These are phyloP conservation scores for Poecilia gillii DNA, from an alignment of 2,797 vertebrate genomes.

Conservation along the genomic window DNA sequence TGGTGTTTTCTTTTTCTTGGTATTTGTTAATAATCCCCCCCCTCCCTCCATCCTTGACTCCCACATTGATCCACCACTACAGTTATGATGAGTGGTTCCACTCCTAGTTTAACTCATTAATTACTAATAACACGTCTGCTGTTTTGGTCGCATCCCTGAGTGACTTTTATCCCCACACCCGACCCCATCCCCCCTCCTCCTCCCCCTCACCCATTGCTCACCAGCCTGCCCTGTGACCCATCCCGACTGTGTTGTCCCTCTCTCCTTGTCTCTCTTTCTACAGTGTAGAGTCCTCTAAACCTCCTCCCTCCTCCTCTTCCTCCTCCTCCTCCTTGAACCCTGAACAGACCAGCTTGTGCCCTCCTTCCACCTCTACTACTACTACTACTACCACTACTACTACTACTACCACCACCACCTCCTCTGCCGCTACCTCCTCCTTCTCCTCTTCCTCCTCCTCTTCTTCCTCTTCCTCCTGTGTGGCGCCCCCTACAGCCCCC, in stretches of 20 bases:
- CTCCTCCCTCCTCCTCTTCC: slow-evolving; percentile 91
- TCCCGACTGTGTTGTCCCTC: slow-evolving; percentile 85
- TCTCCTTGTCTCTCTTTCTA: slow-evolving; percentile 87
- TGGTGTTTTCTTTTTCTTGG: slow-evolving; percentile 7
- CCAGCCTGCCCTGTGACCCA: slow-evolving; percentile 81
- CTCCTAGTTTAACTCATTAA: slow-evolving; percentile 10
- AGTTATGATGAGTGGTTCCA: slow-evolving; percentile 11
- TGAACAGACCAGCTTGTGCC: slow-evolving; percentile 95
- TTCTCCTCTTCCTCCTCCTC: slow-evolving; percentile 71
- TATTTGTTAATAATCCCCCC: slow-evolving; percentile 61
- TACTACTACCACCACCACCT: slow-evolving; percentile 72
- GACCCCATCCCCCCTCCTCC: slow-evolving; percentile 41
- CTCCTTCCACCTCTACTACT: slow-evolving; percentile 83
- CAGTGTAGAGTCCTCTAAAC: slow-evolving; percentile 99
- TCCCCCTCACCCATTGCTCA: slow-evolving; percentile 63
- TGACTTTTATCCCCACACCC: slow-evolving; percentile 74
- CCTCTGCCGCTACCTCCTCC: slow-evolving; percentile 87
- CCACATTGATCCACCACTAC: slow-evolving; percentile 31
- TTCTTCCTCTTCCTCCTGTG: slow-evolving; percentile 86
- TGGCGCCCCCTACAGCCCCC: slow-evolving; percentile 88
- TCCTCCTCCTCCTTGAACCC: slow-evolving; percentile 93
- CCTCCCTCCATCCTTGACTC: slow-evolving; percentile 52
- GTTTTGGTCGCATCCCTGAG: slow-evolving; percentile 63
- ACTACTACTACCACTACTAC: slow-evolving; percentile 73
- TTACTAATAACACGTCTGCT: slow-evolving; percentile 41